Percentiles rank a stretch among this genome's conserved stretches.
These are phyloP conservation scores for Parapsyche elsis DNA, from an alignment of 1,140 invertebrate genomes.

Conservation along the genomic window DNA sequence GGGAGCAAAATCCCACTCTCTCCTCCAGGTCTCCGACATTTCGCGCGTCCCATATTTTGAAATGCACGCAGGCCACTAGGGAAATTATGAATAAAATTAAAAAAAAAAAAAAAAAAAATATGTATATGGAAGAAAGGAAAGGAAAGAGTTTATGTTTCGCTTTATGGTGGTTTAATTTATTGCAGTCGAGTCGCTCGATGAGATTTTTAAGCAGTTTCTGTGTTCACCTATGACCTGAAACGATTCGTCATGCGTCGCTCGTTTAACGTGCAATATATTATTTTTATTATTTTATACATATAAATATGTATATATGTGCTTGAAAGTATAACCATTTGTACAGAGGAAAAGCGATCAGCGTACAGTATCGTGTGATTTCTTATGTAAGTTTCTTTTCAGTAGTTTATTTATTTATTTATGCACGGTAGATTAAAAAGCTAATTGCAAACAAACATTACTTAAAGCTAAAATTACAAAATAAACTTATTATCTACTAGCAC, in stretches of 20 bases:
- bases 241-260: neutral
- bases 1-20: neutral
- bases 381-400: no score
- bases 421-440: no score
- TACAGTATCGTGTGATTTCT: no score
- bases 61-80: constrained; percentile 6
- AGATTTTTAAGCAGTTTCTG: constrained; percentile 30
- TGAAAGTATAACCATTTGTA: no score
- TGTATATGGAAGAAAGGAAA: neutral
- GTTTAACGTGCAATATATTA: no score
- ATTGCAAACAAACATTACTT: no score
- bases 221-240: constrained; percentile 13
- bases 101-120: neutral
- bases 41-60: neutral
- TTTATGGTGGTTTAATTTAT: constrained; percentile 25
- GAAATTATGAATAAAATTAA: constrained; percentile 32
- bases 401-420: no score
- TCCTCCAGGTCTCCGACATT: neutral
- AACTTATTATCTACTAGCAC: no score
- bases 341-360: no score
- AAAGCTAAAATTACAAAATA: no score
- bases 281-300: no score
- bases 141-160: constrained; percentile 25
- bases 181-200: constrained; percentile 22
- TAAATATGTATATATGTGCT: no score